Percentiles rank a stretch among this genome's conserved stretches.
These are phyloP conservation scores for Opisthograptis luteolata DNA, from an alignment of 2,888 invertebrate genomes.

Conservation along the genomic window DNA sequence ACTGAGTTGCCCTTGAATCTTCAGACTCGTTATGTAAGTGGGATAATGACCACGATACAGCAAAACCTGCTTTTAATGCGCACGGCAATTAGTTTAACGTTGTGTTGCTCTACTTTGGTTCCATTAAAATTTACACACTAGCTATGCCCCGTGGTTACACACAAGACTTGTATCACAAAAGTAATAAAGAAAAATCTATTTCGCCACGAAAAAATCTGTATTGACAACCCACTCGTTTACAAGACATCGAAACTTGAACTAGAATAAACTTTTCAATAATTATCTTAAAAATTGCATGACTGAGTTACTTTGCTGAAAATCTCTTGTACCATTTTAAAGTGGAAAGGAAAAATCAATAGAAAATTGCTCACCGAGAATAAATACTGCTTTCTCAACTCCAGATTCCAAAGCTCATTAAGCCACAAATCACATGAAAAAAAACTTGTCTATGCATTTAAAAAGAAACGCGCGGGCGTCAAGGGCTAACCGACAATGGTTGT, in stretches of 20 bases:
- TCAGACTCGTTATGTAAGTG: constrained; percentile 43
- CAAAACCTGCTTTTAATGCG: constrained; percentile 25
- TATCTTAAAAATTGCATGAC: too few species aligned
- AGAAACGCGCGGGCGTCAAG: constrained; percentile 33
- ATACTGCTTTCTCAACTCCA: not conserved
- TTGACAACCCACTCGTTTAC: too few species aligned
- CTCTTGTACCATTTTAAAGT: too few species aligned
- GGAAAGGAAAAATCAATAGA: not conserved
- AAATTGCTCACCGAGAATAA: not conserved
- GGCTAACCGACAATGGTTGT: constrained; percentile 47
- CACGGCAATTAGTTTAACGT: constrained; percentile 14
- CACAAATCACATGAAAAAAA: not conserved
- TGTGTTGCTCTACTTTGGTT: not conserved
- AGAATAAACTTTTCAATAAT: too few species aligned
- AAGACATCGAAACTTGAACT: too few species aligned
- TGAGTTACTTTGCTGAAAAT: too few species aligned
- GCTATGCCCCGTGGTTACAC: too few species aligned
- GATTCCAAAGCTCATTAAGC: constrained; percentile 4
- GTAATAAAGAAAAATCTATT: too few species aligned
- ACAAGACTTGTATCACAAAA: too few species aligned
- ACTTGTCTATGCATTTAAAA: not conserved
- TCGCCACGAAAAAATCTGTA: too few species aligned
- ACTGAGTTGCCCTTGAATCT: constrained; percentile 51
- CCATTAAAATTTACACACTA: too few species aligned
- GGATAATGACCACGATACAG: constrained; percentile 31